Evolutionary conservation across 2,797 vertebrate genomes (phyloP).

Genomic region (Falco columbarius): DNA sequence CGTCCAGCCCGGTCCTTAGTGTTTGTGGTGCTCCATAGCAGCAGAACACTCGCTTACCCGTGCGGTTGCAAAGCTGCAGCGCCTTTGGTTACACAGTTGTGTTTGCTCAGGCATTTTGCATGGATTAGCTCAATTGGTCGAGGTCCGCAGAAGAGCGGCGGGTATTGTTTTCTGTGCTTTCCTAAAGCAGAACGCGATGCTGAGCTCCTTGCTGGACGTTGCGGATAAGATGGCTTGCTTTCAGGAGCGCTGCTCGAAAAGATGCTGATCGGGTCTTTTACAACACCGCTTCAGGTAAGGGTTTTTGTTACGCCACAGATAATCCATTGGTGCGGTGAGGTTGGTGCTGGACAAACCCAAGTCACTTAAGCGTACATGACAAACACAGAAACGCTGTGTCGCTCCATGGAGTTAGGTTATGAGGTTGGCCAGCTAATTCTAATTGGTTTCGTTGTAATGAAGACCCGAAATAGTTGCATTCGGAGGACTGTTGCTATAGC

Average conservation of each 20-base stretch:
- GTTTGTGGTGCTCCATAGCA: not conserved
- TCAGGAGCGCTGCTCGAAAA: not conserved
- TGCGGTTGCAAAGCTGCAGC: not conserved
- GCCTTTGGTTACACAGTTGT: not conserved
- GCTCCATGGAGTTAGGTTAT: not conserved
- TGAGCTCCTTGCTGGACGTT: not conserved
- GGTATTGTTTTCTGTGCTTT: not conserved
- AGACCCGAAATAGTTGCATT: not conserved
- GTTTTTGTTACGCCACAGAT: not conserved
- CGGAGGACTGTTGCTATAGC: not conserved
- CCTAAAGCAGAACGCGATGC: not conserved
- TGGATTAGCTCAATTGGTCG: not conserved
- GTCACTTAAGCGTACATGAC: not conserved
- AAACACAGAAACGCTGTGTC: not conserved
- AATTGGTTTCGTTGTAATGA: not conserved
- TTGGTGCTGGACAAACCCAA: not conserved
- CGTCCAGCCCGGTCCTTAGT: not conserved
- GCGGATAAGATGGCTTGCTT: not conserved
- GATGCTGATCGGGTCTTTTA: not conserved
- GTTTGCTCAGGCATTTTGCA: not conserved
- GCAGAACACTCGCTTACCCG: not conserved
- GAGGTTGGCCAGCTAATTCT: not conserved
- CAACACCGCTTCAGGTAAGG: not conserved
- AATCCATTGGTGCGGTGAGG: not conserved
- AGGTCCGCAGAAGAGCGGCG: not conserved